Conservation (phyloP, 2,888 invertebrate species). For the Clitarchus hookeri region DNA sequence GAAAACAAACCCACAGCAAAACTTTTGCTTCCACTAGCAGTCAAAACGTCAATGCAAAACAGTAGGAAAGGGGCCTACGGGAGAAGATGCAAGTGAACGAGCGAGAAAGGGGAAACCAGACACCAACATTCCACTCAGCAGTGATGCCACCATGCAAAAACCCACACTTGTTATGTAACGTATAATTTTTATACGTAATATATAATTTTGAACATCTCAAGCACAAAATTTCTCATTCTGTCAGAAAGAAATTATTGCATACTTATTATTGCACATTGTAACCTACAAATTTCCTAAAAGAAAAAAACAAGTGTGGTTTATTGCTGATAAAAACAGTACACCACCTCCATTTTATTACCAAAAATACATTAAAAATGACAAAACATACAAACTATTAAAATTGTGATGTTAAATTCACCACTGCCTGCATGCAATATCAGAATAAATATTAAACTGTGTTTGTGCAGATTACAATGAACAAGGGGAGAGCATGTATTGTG, state of each 20-base stretch:
- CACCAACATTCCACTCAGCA: conserved; percentile 40
- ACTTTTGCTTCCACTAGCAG: conserved; percentile 11
- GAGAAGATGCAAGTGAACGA: background rate
- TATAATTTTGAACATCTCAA: background rate
- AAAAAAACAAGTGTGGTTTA: background rate
- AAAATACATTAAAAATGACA: background rate
- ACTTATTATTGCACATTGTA: too few species aligned
- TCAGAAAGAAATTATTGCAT: too few species aligned
- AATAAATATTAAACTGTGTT: background rate
- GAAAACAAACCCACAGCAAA: conserved; percentile 6
- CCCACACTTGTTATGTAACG: background rate
- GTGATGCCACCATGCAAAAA: conserved; percentile 21
- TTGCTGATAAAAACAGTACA: background rate
- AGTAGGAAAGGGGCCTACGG: background rate
- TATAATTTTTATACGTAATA: too few species aligned
- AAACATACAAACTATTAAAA: background rate
- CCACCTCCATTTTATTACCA: background rate
- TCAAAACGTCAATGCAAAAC: conserved; percentile 7
- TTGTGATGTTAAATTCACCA: background rate
- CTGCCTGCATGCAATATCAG: background rate
- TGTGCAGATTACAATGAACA: background rate
- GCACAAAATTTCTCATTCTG: background rate
- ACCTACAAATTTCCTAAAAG: background rate
- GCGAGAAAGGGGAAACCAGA: conserved; percentile 17
- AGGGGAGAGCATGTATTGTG: too few species aligned